phyloP scores from a whole-genome alignment of 1,140 invertebrate genomes.

The Megalopta genalis region DNA sequence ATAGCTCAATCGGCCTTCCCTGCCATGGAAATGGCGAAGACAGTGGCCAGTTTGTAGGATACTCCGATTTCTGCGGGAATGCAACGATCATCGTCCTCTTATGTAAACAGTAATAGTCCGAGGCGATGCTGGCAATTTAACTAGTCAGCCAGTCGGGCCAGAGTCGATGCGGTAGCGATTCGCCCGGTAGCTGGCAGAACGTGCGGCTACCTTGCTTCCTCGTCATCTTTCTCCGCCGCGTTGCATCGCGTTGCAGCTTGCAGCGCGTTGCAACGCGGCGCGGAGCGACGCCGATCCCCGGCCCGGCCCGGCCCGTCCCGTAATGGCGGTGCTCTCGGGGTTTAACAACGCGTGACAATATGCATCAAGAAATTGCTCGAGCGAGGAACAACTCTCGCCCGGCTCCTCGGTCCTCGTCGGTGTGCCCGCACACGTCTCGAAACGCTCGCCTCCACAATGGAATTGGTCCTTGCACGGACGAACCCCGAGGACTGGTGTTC shows the following conservation, averaged over 20 bases:
- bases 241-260: not conserved
- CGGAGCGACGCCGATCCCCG: constrained; percentile 38
- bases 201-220: constrained; percentile 33
- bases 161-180: constrained; percentile 11
- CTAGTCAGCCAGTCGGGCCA: constrained; percentile 20
- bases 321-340: constrained; percentile 73
- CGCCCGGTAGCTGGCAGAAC: constrained; percentile 20
- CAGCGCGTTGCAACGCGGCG: no score
- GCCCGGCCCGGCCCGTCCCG: constrained; percentile 42
- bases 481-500: not conserved
- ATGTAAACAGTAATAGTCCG: constrained; percentile 45
- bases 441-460: constrained; percentile 27
- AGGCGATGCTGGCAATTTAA: constrained; percentile 13
- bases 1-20: no score
- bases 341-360: constrained; percentile 79
- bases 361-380: constrained; percentile 74
- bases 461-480: not conserved
- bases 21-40: no score
- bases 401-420: constrained; percentile 16
- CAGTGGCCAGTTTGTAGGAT: no score
- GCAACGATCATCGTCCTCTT: constrained; percentile 12
- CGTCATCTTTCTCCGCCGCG: constrained; percentile 32
- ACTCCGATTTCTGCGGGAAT: not conserved
- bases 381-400: constrained; percentile 56
- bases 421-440: constrained; percentile 41